These are phyloP conservation scores for Leptopilina drosophilae DNA, from an alignment of 2,888 invertebrate genomes.

Conservation along the genomic window DNA sequence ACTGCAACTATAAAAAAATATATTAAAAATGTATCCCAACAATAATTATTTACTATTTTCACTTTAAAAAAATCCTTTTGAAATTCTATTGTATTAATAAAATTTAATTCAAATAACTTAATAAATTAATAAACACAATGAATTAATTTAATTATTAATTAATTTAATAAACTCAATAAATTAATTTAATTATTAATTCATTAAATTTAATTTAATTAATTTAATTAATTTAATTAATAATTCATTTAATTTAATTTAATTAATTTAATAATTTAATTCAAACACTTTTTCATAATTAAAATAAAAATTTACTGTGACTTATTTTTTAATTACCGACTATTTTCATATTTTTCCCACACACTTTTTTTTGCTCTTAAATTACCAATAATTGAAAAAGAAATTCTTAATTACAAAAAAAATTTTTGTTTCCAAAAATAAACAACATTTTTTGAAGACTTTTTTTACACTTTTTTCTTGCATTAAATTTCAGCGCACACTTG, in stretches of 20 bases:
- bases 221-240: too few species aligned
- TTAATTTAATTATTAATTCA: too few species aligned
- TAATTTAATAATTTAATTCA: too few species aligned
- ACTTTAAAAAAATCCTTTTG: not conserved
- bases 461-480: not conserved
- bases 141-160: too few species aligned
- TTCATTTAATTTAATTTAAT: too few species aligned
- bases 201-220: too few species aligned
- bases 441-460: slow-evolving; percentile 1
- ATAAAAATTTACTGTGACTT: not conserved
- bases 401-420: too few species aligned
- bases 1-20: slow-evolving; percentile 51
- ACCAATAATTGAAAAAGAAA: not conserved
- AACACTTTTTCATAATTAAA: not conserved
- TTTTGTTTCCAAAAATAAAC: not conserved
- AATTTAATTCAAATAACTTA: too few species aligned
- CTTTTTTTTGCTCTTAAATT: not conserved
- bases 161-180: too few species aligned
- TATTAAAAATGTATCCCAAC: not conserved
- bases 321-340: not conserved
- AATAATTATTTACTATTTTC: not conserved
- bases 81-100: not conserved
- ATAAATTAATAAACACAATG: too few species aligned
- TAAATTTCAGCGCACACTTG: not conserved
- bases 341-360: not conserved